phyloP scores from a whole-genome alignment of 2,113 vertebrate genomes.

The Zonotrichia leucophrys region DNA sequence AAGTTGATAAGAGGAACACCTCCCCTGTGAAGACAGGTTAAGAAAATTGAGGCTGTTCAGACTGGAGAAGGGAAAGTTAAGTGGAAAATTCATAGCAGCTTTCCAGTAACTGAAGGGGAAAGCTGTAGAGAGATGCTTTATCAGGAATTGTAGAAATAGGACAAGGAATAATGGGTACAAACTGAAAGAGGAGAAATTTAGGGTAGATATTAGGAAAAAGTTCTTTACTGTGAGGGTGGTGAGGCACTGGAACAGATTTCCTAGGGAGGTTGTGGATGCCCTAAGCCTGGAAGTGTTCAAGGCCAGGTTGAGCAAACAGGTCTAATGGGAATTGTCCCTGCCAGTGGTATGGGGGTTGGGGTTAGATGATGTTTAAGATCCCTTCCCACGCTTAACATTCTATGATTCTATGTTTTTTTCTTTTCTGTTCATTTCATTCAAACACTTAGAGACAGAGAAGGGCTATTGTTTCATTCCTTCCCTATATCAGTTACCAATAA shows the following conservation, averaged over 20 bases:
- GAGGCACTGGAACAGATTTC: not conserved
- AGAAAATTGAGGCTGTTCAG: not conserved
- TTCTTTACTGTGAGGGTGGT: not conserved
- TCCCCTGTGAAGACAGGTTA: not conserved
- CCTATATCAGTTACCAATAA: not conserved
- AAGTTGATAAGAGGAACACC: not conserved
- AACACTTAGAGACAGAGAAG: not conserved
- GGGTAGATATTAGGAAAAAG: not conserved
- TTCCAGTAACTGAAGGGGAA: not conserved
- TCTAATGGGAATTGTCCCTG: not conserved
- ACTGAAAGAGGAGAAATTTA: not conserved
- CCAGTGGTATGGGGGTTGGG: fast-evolving
- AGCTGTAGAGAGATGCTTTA: not conserved
- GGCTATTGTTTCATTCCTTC: not conserved
- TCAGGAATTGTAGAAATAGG: not conserved
- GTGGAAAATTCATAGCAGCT: not conserved
- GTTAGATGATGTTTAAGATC: not conserved
- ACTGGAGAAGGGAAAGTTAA: not conserved
- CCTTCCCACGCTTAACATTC: not conserved
- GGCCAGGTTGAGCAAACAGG: not conserved
- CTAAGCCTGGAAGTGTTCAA: not conserved
- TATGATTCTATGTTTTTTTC: not conserved
- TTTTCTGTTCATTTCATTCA: not conserved
- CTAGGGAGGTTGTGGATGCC: not conserved
- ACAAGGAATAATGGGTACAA: not conserved